Base-by-base conservation (phyloP, 2,797 vertebrate genomes). In the Perodicticus potto region DNA sequence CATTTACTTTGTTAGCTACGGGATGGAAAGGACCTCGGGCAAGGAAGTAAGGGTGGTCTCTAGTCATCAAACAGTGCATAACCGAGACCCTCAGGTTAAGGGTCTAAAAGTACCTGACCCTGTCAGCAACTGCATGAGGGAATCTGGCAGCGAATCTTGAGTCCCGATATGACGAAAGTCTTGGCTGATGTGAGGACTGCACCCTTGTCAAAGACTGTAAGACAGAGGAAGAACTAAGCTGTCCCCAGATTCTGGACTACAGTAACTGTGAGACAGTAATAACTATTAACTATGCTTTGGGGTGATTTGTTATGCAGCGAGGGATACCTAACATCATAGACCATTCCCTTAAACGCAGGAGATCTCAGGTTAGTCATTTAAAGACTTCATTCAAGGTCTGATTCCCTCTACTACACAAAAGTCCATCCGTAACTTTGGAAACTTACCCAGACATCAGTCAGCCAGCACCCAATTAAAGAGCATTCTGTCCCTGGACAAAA, bases 361-460 rank as follows among this genome's bases (percentile, higher is more conserved):
- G 23, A 70, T 43, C 57, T 74, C 16, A 45, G 9, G 22, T 45
- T 40, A 77, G n/a, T 83, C 32, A 63, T 61, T 76, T 40, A 92
- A 83, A 92, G 49, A 8, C 69, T 88, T 81, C 69, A 76, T 85
- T 76, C 63, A 70, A 77, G n/a, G 55, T 93, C 82, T 93, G 22
- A 65, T 78, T 91, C 45, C 45, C 63, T 77, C 43, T 57, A 43
- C 4, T 53, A 29, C 34, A 94, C 27, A 69, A 87, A 93, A 25
- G 80, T 72, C 81, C 43, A 53, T 34, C 49, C 63, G 49, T 96
- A 91, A 55, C 78, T 90, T 95, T 29, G 74, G 40, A 89, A 85
- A 78, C 4, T 32, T 61, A 43, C 23, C 25, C 12, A 53, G 40
- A 3, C 32, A 77, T 76, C 45, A 77, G 70, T 45, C 61, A 91